phyloP scores from a whole-genome alignment of 2,113 vertebrate species.

The Clarias magur region DNA sequence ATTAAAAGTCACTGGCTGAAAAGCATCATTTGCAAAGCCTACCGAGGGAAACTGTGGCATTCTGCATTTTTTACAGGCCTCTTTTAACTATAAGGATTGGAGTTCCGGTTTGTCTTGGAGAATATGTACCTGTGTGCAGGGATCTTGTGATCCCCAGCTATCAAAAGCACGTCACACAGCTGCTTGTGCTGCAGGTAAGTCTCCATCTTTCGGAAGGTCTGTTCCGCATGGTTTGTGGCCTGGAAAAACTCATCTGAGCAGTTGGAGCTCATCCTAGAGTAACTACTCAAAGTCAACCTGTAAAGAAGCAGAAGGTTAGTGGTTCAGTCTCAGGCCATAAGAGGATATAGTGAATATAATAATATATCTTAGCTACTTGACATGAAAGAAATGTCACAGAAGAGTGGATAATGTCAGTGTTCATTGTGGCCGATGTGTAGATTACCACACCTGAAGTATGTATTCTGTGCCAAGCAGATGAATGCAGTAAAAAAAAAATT shows the following conservation, averaged over 20 bases:
- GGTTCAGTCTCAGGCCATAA: not conserved
- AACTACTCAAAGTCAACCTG: conserved; percentile 78
- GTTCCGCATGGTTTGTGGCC: conserved; percentile 86
- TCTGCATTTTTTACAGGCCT: not conserved
- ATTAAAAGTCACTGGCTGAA: not conserved
- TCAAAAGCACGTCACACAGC: conserved; percentile 91
- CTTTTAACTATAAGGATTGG: not conserved
- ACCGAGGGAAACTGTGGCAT: not conserved
- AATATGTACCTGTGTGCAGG: conserved; percentile 88
- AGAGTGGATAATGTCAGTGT: not conserved
- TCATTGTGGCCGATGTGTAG: not conserved
- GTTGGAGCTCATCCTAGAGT: conserved; percentile 78
- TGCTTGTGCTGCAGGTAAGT: conserved; percentile 94
- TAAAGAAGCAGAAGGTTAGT: conserved; percentile 29
- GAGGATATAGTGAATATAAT: not conserved
- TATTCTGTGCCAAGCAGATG: conserved; percentile 1
- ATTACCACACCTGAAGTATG: not conserved
- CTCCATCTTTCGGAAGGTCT: conserved; percentile 94
- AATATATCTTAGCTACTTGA: conserved; percentile 21
- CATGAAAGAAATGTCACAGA: not conserved
- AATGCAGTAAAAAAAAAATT: conserved; percentile 26
- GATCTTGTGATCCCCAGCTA: conserved; percentile 90
- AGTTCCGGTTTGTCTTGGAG: not conserved
- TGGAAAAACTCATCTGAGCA: conserved; percentile 88
- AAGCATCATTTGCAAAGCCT: not conserved